Evolutionary conservation across 2,888 invertebrate genomes (phyloP).

Genomic region (Spatulosminthurus flaviceps): DNA sequence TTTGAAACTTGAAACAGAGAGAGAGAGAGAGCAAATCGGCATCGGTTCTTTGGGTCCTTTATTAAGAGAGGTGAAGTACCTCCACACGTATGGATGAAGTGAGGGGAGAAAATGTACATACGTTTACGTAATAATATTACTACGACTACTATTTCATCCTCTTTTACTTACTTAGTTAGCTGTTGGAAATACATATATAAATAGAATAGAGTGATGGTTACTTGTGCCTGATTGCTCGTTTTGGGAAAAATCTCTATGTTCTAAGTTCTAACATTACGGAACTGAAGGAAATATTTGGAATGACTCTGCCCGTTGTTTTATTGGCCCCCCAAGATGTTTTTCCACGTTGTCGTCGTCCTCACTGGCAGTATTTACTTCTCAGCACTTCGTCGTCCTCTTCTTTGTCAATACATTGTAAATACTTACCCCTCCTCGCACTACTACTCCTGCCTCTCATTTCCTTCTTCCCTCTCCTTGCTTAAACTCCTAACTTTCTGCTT

Average conservation of each 20-base stretch:
- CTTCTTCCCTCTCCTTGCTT: too few species aligned
- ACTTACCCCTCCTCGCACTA: background rate
- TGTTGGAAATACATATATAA: too few species aligned
- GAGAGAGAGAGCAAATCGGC: slow-evolving; percentile 38
- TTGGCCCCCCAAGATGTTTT: slow-evolving; percentile 49
- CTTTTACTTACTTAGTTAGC: background rate
- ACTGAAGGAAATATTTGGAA: slow-evolving; percentile 44
- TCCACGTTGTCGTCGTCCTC: slow-evolving; percentile 18
- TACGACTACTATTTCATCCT: background rate
- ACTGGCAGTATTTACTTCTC: background rate
- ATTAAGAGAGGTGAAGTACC: slow-evolving; percentile 43
- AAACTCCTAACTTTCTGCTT: slow-evolving; percentile 26
- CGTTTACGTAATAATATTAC: background rate
- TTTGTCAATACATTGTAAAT: slow-evolving; percentile 15
- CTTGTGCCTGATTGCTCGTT: slow-evolving; percentile 50
- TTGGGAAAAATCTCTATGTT: slow-evolving; percentile 46
- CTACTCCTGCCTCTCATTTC: too few species aligned
- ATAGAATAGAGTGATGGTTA: slow-evolving; percentile 3
- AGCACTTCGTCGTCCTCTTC: background rate
- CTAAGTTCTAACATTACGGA: slow-evolving; percentile 41
- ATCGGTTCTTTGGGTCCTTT: slow-evolving; percentile 51
- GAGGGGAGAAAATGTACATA: background rate
- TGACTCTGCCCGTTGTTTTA: slow-evolving; percentile 47
- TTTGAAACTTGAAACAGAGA: slow-evolving; percentile 57
- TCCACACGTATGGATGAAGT: background rate